Evolutionary conservation across 2,113 vertebrate species (phyloP).

Genomic region (Xenopus borealis): DNA sequence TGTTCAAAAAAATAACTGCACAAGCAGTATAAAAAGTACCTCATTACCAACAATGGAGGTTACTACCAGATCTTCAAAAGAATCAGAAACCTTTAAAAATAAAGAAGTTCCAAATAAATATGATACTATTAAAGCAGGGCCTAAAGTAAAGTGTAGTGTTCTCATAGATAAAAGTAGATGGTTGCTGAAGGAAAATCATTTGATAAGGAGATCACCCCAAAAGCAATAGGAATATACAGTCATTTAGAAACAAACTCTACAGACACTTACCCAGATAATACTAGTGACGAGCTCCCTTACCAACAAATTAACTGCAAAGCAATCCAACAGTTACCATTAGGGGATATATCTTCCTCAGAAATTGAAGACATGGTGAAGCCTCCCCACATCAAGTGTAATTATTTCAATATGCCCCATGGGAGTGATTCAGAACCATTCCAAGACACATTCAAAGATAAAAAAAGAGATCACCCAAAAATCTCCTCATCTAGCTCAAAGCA

Average conservation of each 20-base stretch:
- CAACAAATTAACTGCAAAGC: conserved; percentile 62
- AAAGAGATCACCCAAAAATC: conserved; percentile 47
- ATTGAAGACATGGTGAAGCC: conserved; percentile 67
- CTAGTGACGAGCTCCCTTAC: conserved; percentile 65
- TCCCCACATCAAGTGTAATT: conserved; percentile 67
- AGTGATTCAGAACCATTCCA: conserved; percentile 78
- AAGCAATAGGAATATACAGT: conserved; percentile 69
- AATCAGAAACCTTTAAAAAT: conserved; percentile 43
- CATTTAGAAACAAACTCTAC: conserved; percentile 76
- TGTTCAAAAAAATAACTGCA: conserved; percentile 7
- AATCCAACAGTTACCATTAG: conserved; percentile 57
- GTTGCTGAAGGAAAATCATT: conserved; percentile 96
- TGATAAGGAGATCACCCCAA: conserved; percentile 83
- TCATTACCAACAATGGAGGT: conserved; percentile 54
- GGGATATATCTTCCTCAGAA: conserved; percentile 79
- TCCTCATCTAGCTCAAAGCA: conserved; percentile 39
- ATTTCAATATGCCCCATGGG: conserved; percentile 82
- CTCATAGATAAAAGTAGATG: conserved; percentile 89
- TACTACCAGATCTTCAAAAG: conserved; percentile 57
- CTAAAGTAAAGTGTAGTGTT: too few species aligned
- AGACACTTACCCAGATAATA: conserved; percentile 70
- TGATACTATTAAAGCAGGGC: conserved; percentile 56
- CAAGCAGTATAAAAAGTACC: conserved; percentile 36
- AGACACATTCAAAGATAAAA: conserved; percentile 60
- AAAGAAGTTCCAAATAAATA: conserved; percentile 52